Percentiles rank a stretch among this genome's conserved stretches.
These are phyloP conservation scores for Mesodorylaimus sp. DNA, from an alignment of 2,888 invertebrate species.

Conservation along the genomic window DNA sequence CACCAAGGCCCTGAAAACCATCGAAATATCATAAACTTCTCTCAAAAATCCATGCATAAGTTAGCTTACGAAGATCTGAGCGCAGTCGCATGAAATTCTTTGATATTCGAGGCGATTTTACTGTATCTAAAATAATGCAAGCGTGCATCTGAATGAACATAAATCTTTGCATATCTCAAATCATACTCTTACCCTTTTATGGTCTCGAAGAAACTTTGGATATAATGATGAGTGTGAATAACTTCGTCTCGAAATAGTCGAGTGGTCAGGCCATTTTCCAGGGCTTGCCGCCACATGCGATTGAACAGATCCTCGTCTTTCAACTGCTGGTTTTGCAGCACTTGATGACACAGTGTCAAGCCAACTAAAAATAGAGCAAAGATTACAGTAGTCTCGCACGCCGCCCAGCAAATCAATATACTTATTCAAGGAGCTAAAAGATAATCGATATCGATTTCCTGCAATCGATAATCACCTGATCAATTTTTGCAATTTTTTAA, in stretches of 20 bases:
- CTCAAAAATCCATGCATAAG: no score
- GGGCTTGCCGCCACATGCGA: conserved; percentile 65
- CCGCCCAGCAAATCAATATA: no score
- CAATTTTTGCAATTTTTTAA: no score
- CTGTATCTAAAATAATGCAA: conserved; percentile 41
- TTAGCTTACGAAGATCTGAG: conserved; percentile 59
- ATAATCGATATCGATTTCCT: no score
- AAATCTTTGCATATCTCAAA: not conserved
- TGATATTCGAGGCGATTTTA: conserved; percentile 80
- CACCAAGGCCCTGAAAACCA: conserved; percentile 46
- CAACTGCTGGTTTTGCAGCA: conserved; percentile 54
- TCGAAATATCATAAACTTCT: conserved; percentile 7
- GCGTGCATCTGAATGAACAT: not conserved
- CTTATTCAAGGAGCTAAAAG: no score
- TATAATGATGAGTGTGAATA: conserved; percentile 77
- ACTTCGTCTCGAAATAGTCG: conserved; percentile 92
- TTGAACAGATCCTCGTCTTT: no score
- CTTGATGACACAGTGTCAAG: conserved; percentile 62
- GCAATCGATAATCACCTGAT: no score
- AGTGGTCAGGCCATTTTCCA: conserved; percentile 82
- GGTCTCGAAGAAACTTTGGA: conserved; percentile 76
- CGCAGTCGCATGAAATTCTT: conserved; percentile 75
- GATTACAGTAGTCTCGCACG: no score
- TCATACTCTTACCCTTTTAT: conserved; percentile 52
- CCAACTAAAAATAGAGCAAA: conserved; percentile 46